Percentiles rank a stretch among this genome's conserved stretches.
Conservation (phyloP, 1,140 invertebrate genomes). For the Nylanderia fulva region DNA sequence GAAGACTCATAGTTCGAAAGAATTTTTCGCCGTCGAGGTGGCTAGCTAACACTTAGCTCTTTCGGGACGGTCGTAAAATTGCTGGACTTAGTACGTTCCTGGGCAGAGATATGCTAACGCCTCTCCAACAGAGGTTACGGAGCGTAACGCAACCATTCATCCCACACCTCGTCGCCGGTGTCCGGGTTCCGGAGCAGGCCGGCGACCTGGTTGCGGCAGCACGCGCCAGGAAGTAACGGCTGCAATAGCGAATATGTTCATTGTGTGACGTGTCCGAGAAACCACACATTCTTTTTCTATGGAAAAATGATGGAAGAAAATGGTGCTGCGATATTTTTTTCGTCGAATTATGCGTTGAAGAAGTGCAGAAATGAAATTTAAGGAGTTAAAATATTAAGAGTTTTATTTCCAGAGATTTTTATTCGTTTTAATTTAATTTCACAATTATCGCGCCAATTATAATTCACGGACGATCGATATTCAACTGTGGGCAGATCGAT, state of each 20-base stretch:
- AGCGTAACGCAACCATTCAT: slow-evolving; percentile 75
- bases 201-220: slow-evolving; percentile 43
- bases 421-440: background rate
- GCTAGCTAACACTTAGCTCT: slow-evolving; percentile 5
- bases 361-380: background rate
- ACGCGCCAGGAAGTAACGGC: slow-evolving; percentile 67
- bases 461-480: slow-evolving; percentile 51
- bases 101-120: slow-evolving; percentile 58
- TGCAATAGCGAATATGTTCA: background rate
- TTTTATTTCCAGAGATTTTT: background rate
- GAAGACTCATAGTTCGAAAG: slow-evolving; percentile 31
- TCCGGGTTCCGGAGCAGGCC: slow-evolving; percentile 70
- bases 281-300: background rate
- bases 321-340: background rate
- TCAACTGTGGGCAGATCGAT: slow-evolving; percentile 53
- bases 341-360: background rate
- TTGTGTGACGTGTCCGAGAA: slow-evolving; percentile 30
- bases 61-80: slow-evolving; percentile 28
- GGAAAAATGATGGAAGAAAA: background rate
- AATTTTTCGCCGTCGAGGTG: slow-evolving; percentile 28
- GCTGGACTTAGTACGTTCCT: slow-evolving; percentile 52
- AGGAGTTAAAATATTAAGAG: background rate
- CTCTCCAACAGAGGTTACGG: slow-evolving; percentile 57
- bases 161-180: slow-evolving; percentile 70
- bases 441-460: slow-evolving; percentile 31